Base-by-base conservation (phyloP, 2,113 vertebrate genomes). In the Ictalurus punctatus region DNA sequence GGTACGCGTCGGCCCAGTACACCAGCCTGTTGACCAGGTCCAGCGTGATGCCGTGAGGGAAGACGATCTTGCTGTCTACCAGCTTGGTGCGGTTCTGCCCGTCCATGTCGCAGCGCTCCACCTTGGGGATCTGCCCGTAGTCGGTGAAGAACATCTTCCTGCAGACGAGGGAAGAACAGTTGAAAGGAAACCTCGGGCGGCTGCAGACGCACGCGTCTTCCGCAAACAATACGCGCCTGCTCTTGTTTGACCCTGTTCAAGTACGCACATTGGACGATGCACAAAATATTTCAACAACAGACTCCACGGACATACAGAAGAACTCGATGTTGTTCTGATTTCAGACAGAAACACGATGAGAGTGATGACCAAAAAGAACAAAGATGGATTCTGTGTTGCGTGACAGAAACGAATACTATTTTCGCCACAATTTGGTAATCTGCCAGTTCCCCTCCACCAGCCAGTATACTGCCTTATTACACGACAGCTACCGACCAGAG, bases 121-220 rank as follows among this genome's bases (percentile, higher is more conserved):
- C 98, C 92, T 98, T 97, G 0, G 98, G 98, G 40, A 98, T 98
- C 90, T 99, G 98, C 40, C 98, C 98, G 0, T 99, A 99, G 95
- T 99, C 98, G 0, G 98, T 99, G 95, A 99, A 99, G 93, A 99
- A 99, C 85, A 99, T 96, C 94, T 99, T 99, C 63, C 98, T 99
- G 95, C 0, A 52, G 84, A 12, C 56, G 54, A 58, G 80, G 52
- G 86, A 84, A 21, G 30, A 65, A 23, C 59, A 14, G 14, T 0
- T 23, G 2, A 30, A 34, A 86, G 34, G 9, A 56, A 44, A 23
- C 48, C 30, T 52, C 61, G n/a, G 14, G 34, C 3, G 0, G 23
- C 14, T 58, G 6, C 19, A 17, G 1, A 27, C 74, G 56, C 16
- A 30, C 23, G 1, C 17, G 3, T 63, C 67, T 30, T 34, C 16